phyloP scores from a whole-genome alignment of 2,888 invertebrate species.

The Ischnura elegans region DNA sequence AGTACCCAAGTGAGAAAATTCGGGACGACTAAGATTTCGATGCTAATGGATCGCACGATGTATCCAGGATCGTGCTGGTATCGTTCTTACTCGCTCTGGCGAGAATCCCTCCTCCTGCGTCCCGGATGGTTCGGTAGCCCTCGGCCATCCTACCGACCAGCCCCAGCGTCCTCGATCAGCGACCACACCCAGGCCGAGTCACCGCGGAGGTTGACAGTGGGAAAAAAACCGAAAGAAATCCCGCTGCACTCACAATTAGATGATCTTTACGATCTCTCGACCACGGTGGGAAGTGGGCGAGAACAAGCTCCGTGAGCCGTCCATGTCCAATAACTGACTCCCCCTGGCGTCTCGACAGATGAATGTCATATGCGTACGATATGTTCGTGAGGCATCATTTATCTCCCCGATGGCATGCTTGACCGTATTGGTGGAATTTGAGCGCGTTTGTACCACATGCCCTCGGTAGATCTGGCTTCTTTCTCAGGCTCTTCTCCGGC shows the following conservation, averaged over 20 bases:
- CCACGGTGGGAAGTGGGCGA: not conserved
- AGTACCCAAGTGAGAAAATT: too few species aligned
- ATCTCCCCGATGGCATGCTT: too few species aligned
- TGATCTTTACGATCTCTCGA: not conserved
- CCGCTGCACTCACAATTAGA: conserved; percentile 6
- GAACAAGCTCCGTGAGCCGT: not conserved
- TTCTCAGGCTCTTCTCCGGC: too few species aligned
- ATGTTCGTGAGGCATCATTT: too few species aligned
- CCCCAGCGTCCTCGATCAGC: not conserved
- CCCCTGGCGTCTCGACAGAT: too few species aligned
- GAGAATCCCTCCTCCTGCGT: not conserved
- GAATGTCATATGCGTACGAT: too few species aligned
- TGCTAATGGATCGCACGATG: too few species aligned
- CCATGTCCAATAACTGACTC: too few species aligned
- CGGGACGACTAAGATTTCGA: too few species aligned
- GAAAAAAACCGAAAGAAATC: not conserved
- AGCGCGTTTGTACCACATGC: too few species aligned
- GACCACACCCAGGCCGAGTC: conserved; percentile 5
- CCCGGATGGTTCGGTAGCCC: not conserved
- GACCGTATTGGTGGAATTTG: too few species aligned
- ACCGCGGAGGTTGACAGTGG: not conserved
- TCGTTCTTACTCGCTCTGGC: not conserved
- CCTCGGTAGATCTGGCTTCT: too few species aligned
- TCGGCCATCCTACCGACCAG: not conserved
- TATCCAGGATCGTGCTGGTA: not conserved